These are phyloP conservation scores for Steinernema carpocapsae DNA, from an alignment of 2,888 invertebrate genomes.

Conservation along the genomic window DNA sequence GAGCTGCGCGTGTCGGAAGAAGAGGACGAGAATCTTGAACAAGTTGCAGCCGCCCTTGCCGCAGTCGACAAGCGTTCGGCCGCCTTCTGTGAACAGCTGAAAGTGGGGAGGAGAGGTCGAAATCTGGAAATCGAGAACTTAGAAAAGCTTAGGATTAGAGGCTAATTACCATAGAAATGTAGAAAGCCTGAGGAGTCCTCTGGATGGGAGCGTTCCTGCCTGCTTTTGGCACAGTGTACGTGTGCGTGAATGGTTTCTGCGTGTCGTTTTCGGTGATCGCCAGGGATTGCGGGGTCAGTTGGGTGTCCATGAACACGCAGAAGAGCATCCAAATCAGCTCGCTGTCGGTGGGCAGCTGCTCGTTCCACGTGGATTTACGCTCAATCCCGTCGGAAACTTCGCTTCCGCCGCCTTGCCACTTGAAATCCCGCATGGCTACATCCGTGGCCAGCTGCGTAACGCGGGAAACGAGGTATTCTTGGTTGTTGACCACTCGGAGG, in stretches of 20 bases:
- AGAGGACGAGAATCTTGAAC: slow-evolving; percentile 16
- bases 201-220: slow-evolving; percentile 33
- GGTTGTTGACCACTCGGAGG: slow-evolving; percentile 82
- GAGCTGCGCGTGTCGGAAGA: slow-evolving; percentile 18
- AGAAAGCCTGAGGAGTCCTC: slow-evolving; percentile 36
- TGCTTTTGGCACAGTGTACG: slow-evolving; percentile 41
- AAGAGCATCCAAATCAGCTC: slow-evolving; percentile 85
- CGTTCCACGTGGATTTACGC: slow-evolving; percentile 76
- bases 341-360: slow-evolving; percentile 84
- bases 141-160: neutral
- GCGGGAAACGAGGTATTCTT: slow-evolving; percentile 83
- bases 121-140: neutral
- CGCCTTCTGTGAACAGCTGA: slow-evolving; percentile 9
- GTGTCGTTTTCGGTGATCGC: slow-evolving; percentile 25
- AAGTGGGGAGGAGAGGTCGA: slow-evolving; percentile 15
- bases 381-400: neutral
- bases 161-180: slow-evolving; percentile 37
- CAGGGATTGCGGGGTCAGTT: slow-evolving; percentile 72
- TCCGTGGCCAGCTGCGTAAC: slow-evolving; percentile 80
- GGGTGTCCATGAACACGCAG: slow-evolving; percentile 84
- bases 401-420: slow-evolving; percentile 75
- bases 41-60: slow-evolving; percentile 5
- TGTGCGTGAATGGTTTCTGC: slow-evolving; percentile 43
- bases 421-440: slow-evolving; percentile 85
- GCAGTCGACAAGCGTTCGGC: neutral